phyloP scores from a whole-genome alignment of 1,140 invertebrate genomes.

The Zaprionus camerounensis region DNA sequence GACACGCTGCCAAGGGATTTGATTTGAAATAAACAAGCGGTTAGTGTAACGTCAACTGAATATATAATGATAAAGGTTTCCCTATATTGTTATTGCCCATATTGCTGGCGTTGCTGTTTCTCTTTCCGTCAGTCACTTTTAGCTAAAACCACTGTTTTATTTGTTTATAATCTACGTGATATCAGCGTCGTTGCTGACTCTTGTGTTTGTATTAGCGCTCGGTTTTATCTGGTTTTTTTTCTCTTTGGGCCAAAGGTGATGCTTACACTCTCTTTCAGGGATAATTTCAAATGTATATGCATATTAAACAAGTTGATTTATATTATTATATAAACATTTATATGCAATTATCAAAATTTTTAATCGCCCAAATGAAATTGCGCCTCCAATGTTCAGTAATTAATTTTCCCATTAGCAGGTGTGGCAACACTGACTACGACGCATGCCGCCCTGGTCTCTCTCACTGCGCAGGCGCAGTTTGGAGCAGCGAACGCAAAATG shows the following conservation, averaged over 20 bases:
- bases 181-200: conserved; percentile 53
- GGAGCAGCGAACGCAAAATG: conserved; percentile 14
- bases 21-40: conserved; percentile 13
- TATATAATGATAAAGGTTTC: conserved; percentile 18
- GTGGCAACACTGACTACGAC: conserved; percentile 30
- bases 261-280: conserved; percentile 12
- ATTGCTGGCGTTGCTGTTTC: conserved; percentile 47
- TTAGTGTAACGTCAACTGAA: conserved; percentile 32
- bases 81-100: conserved; percentile 40
- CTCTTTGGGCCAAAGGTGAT: neutral
- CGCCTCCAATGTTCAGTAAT: conserved; percentile 9
- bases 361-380: conserved; percentile 17
- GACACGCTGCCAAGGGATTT: conserved; percentile 54
- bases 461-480: conserved; percentile 40
- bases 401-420: conserved; percentile 4
- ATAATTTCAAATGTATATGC: neutral
- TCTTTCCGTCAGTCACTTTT: conserved; percentile 69
- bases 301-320: neutral
- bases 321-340: neutral
- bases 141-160: conserved; percentile 79
- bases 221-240: conserved; percentile 47
- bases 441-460: conserved; percentile 34
- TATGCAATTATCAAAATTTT: neutral
- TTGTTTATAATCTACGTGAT: conserved; percentile 77
- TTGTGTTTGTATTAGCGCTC: conserved; percentile 57